Conservation (phyloP, 2,888 invertebrate species). For the Heliconius charithonia region DNA sequence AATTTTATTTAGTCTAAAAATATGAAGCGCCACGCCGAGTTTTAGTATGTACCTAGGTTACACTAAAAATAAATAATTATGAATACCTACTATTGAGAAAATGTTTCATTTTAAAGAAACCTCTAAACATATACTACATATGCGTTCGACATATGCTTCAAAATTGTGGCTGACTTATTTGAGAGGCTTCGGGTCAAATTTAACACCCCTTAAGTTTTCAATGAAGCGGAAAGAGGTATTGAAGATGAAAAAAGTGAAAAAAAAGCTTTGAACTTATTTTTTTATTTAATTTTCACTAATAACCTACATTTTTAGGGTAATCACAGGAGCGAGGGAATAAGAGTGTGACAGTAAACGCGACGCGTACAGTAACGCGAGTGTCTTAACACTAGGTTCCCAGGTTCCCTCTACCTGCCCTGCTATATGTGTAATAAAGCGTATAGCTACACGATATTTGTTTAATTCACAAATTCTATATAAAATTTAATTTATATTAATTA, state of each 20-base stretch:
- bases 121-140: background rate
- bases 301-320: background rate
- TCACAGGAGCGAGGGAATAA: background rate
- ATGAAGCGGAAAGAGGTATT: conserved; percentile 44
- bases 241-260: background rate
- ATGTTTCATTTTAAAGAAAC: background rate
- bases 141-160: conserved; percentile 30
- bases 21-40: no score
- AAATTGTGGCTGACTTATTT: conserved; percentile 58
- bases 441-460: background rate
- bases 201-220: conserved; percentile 47
- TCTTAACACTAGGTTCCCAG: no score
- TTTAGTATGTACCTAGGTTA: no score
- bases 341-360: background rate
- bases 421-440: no score
- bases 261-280: background rate
- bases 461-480: background rate
- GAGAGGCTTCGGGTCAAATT: conserved; percentile 52
- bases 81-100: no score
- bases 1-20: no score
- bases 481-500: background rate
- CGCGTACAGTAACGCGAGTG: no score
- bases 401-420: no score
- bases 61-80: no score
- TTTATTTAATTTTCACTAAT: background rate